Evolutionary conservation across 2,113 vertebrate genomes (phyloP).

Genomic region (Cyprinodon variegatus): DNA sequence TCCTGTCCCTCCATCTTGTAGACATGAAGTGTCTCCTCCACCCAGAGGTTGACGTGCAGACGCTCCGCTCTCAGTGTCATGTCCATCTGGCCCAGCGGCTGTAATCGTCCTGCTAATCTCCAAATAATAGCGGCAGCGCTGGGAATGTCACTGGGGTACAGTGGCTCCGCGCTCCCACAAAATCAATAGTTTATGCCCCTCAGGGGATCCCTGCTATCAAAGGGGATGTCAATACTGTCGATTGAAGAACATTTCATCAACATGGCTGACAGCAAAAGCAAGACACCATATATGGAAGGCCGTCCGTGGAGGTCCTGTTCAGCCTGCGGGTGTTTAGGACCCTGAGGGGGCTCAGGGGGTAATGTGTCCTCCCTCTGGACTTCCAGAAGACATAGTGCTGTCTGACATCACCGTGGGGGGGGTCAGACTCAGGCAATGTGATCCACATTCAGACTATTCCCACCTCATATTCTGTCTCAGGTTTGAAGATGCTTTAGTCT

Average conservation of each 20-base stretch:
- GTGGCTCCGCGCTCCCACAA: conserved; percentile 57
- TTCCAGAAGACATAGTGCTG: conserved; percentile 66
- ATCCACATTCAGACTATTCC: no score
- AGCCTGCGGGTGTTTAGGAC: conserved; percentile 71
- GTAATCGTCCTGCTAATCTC: conserved; percentile 80
- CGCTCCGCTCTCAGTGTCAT: conserved; percentile 49
- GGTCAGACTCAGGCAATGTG: no score
- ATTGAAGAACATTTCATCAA: conserved; percentile 83
- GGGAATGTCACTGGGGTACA: conserved; percentile 70
- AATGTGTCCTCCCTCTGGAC: conserved; percentile 65
- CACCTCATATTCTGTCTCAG: no score
- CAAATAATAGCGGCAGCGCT: conserved; percentile 76
- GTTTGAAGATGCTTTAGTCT: no score
- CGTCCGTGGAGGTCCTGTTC: conserved; percentile 33
- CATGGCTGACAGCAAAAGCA: conserved; percentile 60
- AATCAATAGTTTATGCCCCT: conserved; percentile 74
- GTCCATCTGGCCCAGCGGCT: conserved; percentile 68
- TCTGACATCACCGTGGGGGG: conserved; percentile 19
- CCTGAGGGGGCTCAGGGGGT: conserved; percentile 61
- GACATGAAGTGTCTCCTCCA: conserved; percentile 34
- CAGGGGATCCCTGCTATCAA: conserved; percentile 54
- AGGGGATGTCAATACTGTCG: conserved; percentile 81
- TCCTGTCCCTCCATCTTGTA: not conserved
- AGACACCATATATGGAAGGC: conserved; percentile 46
- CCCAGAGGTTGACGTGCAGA: conserved; percentile 23